phyloP scores from a whole-genome alignment of 2,113 vertebrate species.

The Chaetodon trifascialis region DNA sequence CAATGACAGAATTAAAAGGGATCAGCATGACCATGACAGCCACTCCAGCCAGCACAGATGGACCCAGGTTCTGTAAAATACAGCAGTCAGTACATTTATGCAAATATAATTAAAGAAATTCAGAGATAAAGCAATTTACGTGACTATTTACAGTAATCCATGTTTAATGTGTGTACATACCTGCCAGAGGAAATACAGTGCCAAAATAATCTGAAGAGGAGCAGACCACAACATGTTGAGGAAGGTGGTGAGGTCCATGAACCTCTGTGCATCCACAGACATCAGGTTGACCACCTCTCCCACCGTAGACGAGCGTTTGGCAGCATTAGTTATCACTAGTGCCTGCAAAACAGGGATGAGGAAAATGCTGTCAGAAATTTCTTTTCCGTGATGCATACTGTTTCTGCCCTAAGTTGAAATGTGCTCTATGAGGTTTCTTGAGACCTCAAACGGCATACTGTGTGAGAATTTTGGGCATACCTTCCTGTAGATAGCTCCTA shows the following conservation, averaged over 20 bases:
- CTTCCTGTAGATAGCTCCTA: conserved; percentile 95
- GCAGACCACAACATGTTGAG: conserved; percentile 97
- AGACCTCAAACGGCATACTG: no score
- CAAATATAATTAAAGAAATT: not conserved
- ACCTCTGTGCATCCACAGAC: conserved; percentile 96
- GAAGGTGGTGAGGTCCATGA: conserved; percentile 92
- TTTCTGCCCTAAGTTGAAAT: not conserved
- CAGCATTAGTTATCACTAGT: conserved; percentile 92
- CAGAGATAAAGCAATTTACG: not conserved
- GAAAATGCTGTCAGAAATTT: not conserved
- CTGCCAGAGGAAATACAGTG: conserved; percentile 96
- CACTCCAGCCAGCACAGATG: conserved; percentile 93
- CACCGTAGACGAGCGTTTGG: conserved; percentile 91
- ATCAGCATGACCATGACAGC: conserved; percentile 95
- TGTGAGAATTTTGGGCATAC: conserved; percentile 71
- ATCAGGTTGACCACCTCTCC: conserved; percentile 98
- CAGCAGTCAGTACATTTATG: not conserved
- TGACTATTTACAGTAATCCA: not conserved
- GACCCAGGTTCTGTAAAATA: conserved; percentile 87
- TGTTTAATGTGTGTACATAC: conserved; percentile 68
- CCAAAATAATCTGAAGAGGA: conserved; percentile 93
- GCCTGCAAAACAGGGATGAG: conserved; percentile 79
- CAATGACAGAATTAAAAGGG: conserved; percentile 93
- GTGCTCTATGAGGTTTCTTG: not conserved
- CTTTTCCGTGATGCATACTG: not conserved